Evolutionary conservation across 2,888 invertebrate species (phyloP), one percentile per base, ranked within the genome.

Genomic region (Torymus aiolomorphi): DNA sequence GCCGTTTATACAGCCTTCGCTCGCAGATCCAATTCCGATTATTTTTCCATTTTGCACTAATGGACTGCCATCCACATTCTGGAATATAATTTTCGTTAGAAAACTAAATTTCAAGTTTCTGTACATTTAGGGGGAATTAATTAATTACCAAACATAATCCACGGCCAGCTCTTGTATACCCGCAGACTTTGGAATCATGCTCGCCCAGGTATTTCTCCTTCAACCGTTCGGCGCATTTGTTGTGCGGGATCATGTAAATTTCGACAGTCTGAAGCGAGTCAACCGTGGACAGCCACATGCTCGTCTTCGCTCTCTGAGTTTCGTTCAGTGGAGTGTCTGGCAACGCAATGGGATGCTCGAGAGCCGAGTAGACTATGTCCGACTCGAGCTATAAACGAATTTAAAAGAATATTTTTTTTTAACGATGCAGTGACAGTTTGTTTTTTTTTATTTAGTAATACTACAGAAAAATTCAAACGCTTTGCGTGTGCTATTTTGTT

Each of bases 11-110:
- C 82, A 82, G 8, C 72, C 75, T 14, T 75, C 63, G 61, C 78
- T 77, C 51, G 49, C 42, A 2, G 82, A 80, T 10, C 67, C 80
- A 20, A 82, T 24, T 3, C 82, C 82, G 2, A 82, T 16, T 0
- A 82, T 11, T 49, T 56, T 57, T 1, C 24, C 75, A 12, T 67
- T 54, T 24, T 62, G 57, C 54, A 78, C 65, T 11, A 82, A 65
- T 2, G 82, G 78, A 61, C 80, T 76, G 5, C 82, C 82, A 57
- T 54, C 67, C 24, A 76, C 73, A 0, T 75, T 80, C 82, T 82
- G 20, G 0, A 59, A 75, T 3, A 65, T 56, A 51, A 54, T 13
- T n/a, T 18, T 49, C 57, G 42, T 62, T 49, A n/a, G 8, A 49
- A n/a, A n/a, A 66, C 11, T 13, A 16, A 52, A 16, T 49, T 13